phyloP scores from a whole-genome alignment of 2,113 vertebrate genomes.

The Genyomyrus donnyi region DNA sequence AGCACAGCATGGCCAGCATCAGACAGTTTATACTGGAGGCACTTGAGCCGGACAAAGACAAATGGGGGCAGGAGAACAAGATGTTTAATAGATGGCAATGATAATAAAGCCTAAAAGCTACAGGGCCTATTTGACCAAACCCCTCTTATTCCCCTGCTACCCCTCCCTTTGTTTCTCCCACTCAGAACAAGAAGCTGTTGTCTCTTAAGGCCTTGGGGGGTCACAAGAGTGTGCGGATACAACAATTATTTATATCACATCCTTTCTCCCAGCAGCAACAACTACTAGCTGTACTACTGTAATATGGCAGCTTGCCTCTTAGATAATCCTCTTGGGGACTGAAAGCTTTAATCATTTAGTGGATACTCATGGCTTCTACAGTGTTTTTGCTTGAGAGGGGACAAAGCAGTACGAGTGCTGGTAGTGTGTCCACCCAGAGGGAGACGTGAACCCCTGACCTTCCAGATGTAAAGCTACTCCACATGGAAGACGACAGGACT shows the following conservation, averaged over 20 bases:
- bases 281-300: not conserved
- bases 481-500: slow-evolving; percentile 15
- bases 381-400: slow-evolving; percentile 17
- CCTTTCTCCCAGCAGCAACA: not conserved
- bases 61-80: not conserved
- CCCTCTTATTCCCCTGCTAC: not conserved
- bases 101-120: slow-evolving; percentile 21
- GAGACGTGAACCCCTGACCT: slow-evolving; percentile 55
- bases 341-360: slow-evolving; percentile 3
- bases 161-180: not conserved
- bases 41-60: not conserved
- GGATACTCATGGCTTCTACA: not conserved
- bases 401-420: slow-evolving; percentile 24
- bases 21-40: not conserved
- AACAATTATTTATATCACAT: slow-evolving; percentile 27
- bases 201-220: slow-evolving; percentile 31
- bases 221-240: slow-evolving; percentile 23
- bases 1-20: not conserved
- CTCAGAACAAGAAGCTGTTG: slow-evolving; percentile 39
- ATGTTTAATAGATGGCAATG: not conserved
- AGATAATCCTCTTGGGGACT: not conserved
- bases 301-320: not conserved
- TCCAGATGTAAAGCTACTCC: slow-evolving; percentile 47
- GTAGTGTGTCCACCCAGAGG: slow-evolving; percentile 17
- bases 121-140: slow-evolving; percentile 24